A percentile compares a stretch with the other conserved stretches of the same genome.
Evolutionary conservation across 1,140 invertebrate genomes (phyloP).

Genomic region (Platyscapa corneri): DNA sequence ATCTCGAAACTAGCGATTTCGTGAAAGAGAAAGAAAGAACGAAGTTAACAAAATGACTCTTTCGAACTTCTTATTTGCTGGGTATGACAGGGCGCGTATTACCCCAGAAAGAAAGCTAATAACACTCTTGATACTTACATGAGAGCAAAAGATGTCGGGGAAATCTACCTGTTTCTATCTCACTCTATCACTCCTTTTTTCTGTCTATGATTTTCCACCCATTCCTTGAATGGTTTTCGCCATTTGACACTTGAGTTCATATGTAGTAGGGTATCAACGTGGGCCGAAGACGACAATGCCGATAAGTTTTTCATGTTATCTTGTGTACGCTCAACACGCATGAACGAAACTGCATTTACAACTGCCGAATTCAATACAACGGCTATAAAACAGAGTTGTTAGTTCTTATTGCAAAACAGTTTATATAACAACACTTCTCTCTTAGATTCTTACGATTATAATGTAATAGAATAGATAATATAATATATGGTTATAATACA

Average conservation of each 20-base stretch:
- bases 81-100: constrained; percentile 71
- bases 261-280: neutral
- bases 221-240: neutral
- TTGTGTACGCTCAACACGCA: constrained; percentile 39
- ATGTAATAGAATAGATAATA: no score
- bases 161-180: constrained; percentile 37
- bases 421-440: neutral
- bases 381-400: constrained; percentile 38
- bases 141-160: constrained; percentile 43
- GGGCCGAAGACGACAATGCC: neutral
- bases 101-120: constrained; percentile 70
- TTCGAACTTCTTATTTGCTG: constrained; percentile 67
- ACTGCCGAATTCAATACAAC: constrained; percentile 6
- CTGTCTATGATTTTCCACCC: constrained; percentile 5
- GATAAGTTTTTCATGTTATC: neutral
- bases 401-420: neutral
- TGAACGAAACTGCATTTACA: neutral
- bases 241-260: neutral
- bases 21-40: constrained; percentile 5
- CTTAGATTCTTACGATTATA: neutral
- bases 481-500: no score
- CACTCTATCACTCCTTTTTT: neutral
- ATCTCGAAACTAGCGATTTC: constrained; percentile 15
- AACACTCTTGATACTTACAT: constrained; percentile 60
- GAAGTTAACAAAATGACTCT: constrained; percentile 61